Conservation (phyloP, 2,888 invertebrate genomes). For the Campoplex capitator region DNA sequence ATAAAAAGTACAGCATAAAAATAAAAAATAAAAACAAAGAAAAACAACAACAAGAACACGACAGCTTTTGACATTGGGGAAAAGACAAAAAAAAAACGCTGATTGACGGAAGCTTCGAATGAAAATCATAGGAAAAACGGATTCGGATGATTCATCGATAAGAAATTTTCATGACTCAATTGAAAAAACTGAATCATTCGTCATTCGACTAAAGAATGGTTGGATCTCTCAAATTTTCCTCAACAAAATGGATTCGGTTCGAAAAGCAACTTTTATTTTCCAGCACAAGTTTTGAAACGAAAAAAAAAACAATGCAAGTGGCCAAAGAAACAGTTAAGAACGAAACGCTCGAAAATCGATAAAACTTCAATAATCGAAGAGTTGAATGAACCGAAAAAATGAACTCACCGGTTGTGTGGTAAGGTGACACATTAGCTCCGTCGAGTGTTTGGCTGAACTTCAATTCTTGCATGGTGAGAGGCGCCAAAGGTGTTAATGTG, state of each 20-base stretch:
- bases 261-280: background rate
- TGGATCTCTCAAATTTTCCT: too few species aligned
- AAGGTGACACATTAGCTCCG: slow-evolving; percentile 88
- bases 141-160: too few species aligned
- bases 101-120: background rate
- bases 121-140: background rate
- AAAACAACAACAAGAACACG: background rate
- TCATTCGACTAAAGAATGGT: too few species aligned
- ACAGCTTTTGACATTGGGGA: background rate
- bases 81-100: background rate
- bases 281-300: background rate
- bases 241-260: too few species aligned
- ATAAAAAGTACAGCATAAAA: slow-evolving; percentile 40
- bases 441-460: slow-evolving; percentile 89
- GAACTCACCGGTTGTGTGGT: slow-evolving; percentile 88
- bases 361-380: too few species aligned
- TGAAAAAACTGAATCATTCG: too few species aligned
- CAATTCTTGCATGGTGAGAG: slow-evolving; percentile 91
- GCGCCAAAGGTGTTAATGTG: slow-evolving; percentile 90
- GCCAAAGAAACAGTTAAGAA: background rate
- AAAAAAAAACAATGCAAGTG: background rate
- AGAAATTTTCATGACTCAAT: too few species aligned
- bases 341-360: background rate
- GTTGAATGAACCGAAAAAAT: slow-evolving; percentile 59
- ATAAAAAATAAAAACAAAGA: background rate